Evolutionary conservation across 2,797 vertebrate genomes (phyloP).

Genomic region (Sebastes ruberrimus): DNA sequence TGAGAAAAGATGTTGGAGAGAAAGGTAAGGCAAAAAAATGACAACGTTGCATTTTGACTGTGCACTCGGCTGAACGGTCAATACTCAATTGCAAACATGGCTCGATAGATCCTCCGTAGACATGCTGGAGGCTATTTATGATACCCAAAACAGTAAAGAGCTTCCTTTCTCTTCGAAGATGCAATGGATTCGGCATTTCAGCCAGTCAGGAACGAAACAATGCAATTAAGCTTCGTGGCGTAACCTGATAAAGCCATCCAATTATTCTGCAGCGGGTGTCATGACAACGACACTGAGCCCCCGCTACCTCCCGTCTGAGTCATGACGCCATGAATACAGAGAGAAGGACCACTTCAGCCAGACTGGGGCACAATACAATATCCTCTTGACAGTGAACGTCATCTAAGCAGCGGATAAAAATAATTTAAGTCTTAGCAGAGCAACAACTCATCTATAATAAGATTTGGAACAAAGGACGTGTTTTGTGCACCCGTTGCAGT

Average conservation of each 20-base stretch:
- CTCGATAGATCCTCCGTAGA: neutral
- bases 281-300: slow-evolving; percentile 69
- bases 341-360: slow-evolving; percentile 41
- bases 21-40: neutral
- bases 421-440: slow-evolving; percentile 5
- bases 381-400: slow-evolving; percentile 27
- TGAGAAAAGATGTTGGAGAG: neutral
- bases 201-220: slow-evolving; percentile 47
- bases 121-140: neutral
- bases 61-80: neutral
- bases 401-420: slow-evolving; percentile 37
- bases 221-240: slow-evolving; percentile 61
- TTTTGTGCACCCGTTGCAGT: neutral
- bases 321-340: slow-evolving; percentile 50
- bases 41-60: neutral
- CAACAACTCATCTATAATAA: slow-evolving; percentile 19
- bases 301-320: slow-evolving; percentile 19
- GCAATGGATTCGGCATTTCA: slow-evolving; percentile 5
- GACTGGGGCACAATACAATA: slow-evolving; percentile 19
- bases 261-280: slow-evolving; percentile 70
- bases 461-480: neutral
- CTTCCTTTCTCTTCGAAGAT: neutral
- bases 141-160: neutral
- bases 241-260: slow-evolving; percentile 66
- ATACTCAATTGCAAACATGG: neutral